Percentiles rank a stretch among this genome's conserved stretches.
Evolutionary conservation across 2,888 invertebrate genomes (phyloP).

Genomic region (Gibbula magus): DNA sequence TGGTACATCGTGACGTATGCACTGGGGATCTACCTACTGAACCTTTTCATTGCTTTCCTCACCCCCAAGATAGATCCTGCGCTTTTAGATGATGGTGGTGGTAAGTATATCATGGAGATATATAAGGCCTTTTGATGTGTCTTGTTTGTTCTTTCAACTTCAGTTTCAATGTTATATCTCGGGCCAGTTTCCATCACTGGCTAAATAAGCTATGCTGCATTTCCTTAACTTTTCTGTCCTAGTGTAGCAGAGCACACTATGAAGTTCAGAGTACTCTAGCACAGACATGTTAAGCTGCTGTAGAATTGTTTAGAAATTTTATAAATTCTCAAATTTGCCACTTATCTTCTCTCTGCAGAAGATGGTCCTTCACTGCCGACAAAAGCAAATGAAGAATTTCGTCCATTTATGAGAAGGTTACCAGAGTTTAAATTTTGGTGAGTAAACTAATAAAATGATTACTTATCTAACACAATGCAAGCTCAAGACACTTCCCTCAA

Average conservation of each 20-base stretch:
- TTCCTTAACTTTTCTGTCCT: too few species aligned
- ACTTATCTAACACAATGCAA: too few species aligned
- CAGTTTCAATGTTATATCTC: too few species aligned
- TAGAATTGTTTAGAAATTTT: too few species aligned
- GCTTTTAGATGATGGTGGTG: constrained; percentile 90
- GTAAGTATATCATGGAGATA: constrained; percentile 31
- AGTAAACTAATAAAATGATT: constrained; percentile 34
- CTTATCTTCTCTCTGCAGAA: constrained; percentile 73
- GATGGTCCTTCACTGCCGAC: constrained; percentile 97
- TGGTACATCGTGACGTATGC: constrained; percentile 99
- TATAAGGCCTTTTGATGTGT: neutral
- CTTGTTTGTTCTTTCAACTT: constrained; percentile 41
- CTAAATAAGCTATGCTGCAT: too few species aligned
- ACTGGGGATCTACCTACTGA: constrained; percentile 98
- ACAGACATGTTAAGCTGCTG: too few species aligned
- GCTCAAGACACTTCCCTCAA: too few species aligned
- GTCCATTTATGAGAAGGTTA: constrained; percentile 95
- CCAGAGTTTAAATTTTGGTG: constrained; percentile 99
- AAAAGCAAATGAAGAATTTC: constrained; percentile 95
- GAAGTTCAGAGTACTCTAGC: too few species aligned
- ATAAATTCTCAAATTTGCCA: too few species aligned
- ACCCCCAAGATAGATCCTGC: constrained; percentile 99
- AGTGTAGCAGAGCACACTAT: too few species aligned
- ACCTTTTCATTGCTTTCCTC: constrained; percentile 99
- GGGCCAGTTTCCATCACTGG: too few species aligned